Conservation (phyloP, 2,113 vertebrate genomes). For the Candoia aspera region DNA sequence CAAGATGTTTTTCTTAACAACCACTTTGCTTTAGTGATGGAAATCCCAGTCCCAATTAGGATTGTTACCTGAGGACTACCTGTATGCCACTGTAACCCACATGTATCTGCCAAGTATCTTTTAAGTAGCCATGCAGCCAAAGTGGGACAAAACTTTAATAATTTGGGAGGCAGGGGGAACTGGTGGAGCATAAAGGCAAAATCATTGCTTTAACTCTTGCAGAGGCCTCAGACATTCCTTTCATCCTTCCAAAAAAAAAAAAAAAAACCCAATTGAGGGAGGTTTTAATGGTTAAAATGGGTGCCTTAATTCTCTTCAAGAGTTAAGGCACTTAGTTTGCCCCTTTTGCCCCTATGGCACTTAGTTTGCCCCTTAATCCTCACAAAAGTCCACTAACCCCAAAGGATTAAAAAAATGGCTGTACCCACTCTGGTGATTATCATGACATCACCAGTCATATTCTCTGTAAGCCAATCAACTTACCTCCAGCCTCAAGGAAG, state of each 20-base stretch:
- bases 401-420: too few species aligned
- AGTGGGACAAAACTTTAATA: not conserved
- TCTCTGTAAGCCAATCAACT: too few species aligned
- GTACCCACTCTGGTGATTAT: too few species aligned
- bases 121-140: not conserved
- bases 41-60: not conserved
- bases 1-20: not conserved
- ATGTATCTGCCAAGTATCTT: not conserved
- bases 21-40: not conserved
- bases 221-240: not conserved
- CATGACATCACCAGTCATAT: too few species aligned
- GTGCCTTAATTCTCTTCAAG: not conserved
- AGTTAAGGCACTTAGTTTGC: not conserved
- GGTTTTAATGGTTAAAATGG: not conserved
- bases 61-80: not conserved
- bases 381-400: not conserved
- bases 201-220: not conserved
- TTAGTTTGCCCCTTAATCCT: not conserved
- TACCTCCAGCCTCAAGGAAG: too few species aligned
- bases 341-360: not conserved
- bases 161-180: not conserved
- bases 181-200: not conserved
- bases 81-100: not conserved
- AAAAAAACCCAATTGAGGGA: not conserved
- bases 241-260: not conserved